Evolutionary conservation across 2,888 invertebrate genomes (phyloP).

Genomic region (Drosophila picticornis): DNA sequence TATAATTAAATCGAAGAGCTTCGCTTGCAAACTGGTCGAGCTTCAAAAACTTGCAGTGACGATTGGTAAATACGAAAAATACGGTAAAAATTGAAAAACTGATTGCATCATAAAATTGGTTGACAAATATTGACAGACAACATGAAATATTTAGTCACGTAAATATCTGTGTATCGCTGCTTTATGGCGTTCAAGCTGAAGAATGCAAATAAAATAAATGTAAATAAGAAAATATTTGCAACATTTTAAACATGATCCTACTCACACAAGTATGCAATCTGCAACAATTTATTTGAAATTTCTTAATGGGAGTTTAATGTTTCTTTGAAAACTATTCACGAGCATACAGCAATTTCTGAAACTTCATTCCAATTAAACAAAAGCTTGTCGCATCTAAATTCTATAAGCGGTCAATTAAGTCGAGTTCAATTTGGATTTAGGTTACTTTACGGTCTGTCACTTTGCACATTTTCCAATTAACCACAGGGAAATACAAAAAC

Average conservation of each 20-base stretch:
- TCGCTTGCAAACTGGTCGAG: neutral
- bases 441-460: neutral
- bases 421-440: constrained; percentile 9
- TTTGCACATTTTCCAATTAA: constrained; percentile 12
- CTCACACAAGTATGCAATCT: neutral
- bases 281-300: neutral
- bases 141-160: neutral
- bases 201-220: neutral
- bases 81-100: no score
- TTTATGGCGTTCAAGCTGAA: neutral
- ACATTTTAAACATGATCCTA: neutral
- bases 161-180: neutral
- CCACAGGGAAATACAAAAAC: neutral
- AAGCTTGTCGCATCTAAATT: neutral
- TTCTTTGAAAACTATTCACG: neutral
- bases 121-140: neutral
- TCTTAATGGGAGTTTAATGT: neutral
- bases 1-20: neutral
- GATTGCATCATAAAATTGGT: neutral
- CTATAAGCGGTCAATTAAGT: constrained; percentile 4
- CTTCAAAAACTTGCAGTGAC: neutral
- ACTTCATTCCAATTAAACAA: neutral
- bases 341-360: neutral
- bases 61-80: neutral
- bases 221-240: neutral